Conservation (phyloP, 2,888 invertebrate species). For the Tigriopus californicus region DNA sequence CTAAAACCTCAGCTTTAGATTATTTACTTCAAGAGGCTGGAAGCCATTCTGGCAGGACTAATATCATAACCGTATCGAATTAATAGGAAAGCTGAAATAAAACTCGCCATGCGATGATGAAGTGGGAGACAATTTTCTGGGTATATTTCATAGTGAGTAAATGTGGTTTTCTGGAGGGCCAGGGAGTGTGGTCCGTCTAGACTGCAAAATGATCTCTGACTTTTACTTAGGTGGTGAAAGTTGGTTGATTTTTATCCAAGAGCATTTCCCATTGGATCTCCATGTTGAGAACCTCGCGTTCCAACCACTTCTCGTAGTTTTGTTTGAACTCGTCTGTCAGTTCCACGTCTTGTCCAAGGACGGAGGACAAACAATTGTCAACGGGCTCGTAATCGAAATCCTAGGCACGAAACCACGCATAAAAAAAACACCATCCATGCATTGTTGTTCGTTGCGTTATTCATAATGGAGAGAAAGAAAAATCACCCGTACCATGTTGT, state of each 20-base stretch:
- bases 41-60: too few species aligned
- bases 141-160: too few species aligned
- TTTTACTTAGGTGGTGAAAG: too few species aligned
- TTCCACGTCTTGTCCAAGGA: slow-evolving; percentile 54
- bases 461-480: not conserved
- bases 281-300: slow-evolving; percentile 83
- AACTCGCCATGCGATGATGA: too few species aligned
- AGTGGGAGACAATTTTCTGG: too few species aligned
- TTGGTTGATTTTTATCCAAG: slow-evolving; percentile 17
- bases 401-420: slow-evolving; percentile 21
- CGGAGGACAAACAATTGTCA: slow-evolving; percentile 62
- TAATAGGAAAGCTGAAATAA: too few species aligned
- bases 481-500: not conserved
- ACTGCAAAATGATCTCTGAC: too few species aligned
- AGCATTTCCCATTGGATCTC: slow-evolving; percentile 39
- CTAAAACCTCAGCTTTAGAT: too few species aligned
- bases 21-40: too few species aligned
- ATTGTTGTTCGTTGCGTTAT: not conserved
- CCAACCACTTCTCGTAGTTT: slow-evolving; percentile 84
- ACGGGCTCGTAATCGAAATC: slow-evolving; percentile 41
- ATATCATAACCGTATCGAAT: too few species aligned
- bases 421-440: not conserved
- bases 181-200: too few species aligned
- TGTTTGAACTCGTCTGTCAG: slow-evolving; percentile 80
- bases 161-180: too few species aligned